Evolutionary conservation across 2,113 vertebrate species (phyloP), one percentile per base, ranked within the genome.

Genomic region (Bucco capensis): DNA sequence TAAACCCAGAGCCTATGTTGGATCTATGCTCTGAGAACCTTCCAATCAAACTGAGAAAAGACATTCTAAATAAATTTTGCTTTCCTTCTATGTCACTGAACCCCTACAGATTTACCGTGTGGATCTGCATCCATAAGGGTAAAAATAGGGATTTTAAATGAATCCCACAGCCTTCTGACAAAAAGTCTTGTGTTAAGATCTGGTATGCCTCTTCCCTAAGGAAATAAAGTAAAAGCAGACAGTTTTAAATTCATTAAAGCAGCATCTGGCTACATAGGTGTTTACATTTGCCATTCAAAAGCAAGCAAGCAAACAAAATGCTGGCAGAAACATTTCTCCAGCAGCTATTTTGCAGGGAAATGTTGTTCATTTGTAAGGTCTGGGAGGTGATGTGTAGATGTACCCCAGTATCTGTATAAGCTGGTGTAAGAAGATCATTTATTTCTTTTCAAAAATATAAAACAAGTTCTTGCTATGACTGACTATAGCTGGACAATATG

Each of bases 111-210:
- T 49, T 96, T 98, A 99, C 99, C 99, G 2, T 99, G 97, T 58
- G 99, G 99, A 88, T 99, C 99, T 28, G 98, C 98, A 85, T 99
- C 99, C 83, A 99, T 98, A 54, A 99, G 97, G 44, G 98, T 97
- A 90, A 99, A 99, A 80, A 98, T 28, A 47, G 99, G 99, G 65
- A 99, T 88, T 28, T 97, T 97, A 67, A 99, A 97, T 4, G 96
- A 95, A 85, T 99, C 98, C 99, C 98, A 99, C 53, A 99, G 97
- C 96, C 98, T 99, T 95, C 97, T 98, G 94, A 99, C 97, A 95
- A 99, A 95, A 88, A 99, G 96, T 85, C 99, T 98, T 72, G 98
- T 99, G 91, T 99, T 99, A 82, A 99, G 96, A 95, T 99, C 99
- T 78, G 99, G 99, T 46, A 99, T 33, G 3, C 99, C 99, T 98